Evolutionary conservation across 1,140 invertebrate genomes (phyloP).

Genomic region (Tenebrio molitor): DNA sequence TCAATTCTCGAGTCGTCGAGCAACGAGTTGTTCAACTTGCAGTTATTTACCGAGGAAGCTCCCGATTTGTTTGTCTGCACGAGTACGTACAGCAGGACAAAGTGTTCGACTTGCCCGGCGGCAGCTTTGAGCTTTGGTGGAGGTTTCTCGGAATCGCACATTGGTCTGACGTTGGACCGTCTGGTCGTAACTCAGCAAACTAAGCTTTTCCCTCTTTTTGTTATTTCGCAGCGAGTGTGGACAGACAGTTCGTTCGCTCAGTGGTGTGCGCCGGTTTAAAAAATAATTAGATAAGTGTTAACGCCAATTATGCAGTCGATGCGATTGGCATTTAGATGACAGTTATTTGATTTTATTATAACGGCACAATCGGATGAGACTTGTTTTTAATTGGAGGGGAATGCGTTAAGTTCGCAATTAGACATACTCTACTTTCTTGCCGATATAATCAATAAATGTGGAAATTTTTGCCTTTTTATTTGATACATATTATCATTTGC

Average conservation of each 20-base stretch:
- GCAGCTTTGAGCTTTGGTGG: constrained; percentile 19
- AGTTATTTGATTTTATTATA: too few species aligned
- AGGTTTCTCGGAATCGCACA: constrained; percentile 18
- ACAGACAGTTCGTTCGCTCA: too few species aligned
- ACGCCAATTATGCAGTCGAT: neutral
- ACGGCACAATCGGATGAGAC: too few species aligned
- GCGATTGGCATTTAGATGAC: too few species aligned
- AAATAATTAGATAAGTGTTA: neutral
- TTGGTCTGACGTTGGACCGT: constrained; percentile 7
- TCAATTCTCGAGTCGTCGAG: constrained; percentile 52
- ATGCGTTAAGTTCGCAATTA: too few species aligned
- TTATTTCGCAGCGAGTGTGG: too few species aligned
- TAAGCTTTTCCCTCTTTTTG: neutral
- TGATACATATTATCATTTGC: too few species aligned
- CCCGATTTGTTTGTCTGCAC: constrained; percentile 37
- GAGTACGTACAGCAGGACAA: neutral
- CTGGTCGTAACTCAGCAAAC: neutral
- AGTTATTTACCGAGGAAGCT: constrained; percentile 18
- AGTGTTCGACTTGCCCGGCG: too few species aligned
- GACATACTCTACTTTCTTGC: too few species aligned
- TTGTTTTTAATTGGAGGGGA: too few species aligned
- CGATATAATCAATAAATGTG: too few species aligned
- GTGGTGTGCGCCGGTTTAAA: neutral
- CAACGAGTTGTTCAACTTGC: constrained; percentile 34
- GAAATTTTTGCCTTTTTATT: too few species aligned